Evolutionary conservation across 35 echinoderm and acorn worm species (phyloP).

Genomic region (Ptychodera flava): DNA sequence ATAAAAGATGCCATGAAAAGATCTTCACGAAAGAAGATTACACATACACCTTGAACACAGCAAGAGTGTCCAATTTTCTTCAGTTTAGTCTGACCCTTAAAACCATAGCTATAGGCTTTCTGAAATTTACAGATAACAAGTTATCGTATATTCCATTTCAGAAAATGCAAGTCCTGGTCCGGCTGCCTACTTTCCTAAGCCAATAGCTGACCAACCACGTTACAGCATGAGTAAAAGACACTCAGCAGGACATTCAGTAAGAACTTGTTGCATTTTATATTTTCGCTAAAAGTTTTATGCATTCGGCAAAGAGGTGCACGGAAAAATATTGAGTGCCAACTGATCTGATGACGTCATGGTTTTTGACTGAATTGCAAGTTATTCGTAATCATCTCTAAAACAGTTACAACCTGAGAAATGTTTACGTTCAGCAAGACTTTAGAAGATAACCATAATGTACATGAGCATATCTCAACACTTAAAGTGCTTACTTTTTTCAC

Average conservation of each 20-base stretch:
- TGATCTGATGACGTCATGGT: too few species aligned
- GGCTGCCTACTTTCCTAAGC: constrained; percentile 51
- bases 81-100: neutral
- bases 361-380: too few species aligned
- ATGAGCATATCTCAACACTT: too few species aligned
- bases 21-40: neutral
- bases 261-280: neutral
- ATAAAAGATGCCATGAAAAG: neutral
- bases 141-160: constrained; percentile 65
- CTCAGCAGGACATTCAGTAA: constrained; percentile 51
- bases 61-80: too few species aligned
- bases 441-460: too few species aligned
- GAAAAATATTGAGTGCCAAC: neutral
- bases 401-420: too few species aligned
- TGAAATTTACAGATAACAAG: too few species aligned
- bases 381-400: too few species aligned
- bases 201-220: constrained; percentile 57
- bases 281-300: neutral
- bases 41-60: too few species aligned
- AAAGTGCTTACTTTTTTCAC: too few species aligned
- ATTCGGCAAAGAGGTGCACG: neutral
- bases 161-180: constrained; percentile 57
- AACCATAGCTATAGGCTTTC: too few species aligned
- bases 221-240: constrained; percentile 93
- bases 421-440: too few species aligned